Percentiles rank a stretch among this genome's conserved stretches.
Evolutionary conservation across 2,888 invertebrate genomes (phyloP).

Genomic region (Agrotis puta): DNA sequence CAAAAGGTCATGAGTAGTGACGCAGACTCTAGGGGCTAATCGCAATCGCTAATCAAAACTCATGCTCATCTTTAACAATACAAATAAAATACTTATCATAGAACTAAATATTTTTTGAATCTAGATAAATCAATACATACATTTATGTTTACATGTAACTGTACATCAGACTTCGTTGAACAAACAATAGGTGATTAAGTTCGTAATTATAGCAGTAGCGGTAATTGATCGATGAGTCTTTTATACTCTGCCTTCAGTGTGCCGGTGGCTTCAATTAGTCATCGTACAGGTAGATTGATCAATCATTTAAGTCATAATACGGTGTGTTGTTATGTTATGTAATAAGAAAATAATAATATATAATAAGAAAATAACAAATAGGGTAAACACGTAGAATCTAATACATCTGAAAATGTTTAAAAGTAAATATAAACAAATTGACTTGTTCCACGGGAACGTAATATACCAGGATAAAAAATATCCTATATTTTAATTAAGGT

Average conservation of each 20-base stretch:
- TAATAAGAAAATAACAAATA: background rate
- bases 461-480: too few species aligned
- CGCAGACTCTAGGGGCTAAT: too few species aligned
- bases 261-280: slow-evolving; percentile 19
- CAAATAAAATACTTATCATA: background rate
- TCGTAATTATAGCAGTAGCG: slow-evolving; percentile 41
- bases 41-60: too few species aligned
- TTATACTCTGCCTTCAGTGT: slow-evolving; percentile 9
- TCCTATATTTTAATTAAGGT: too few species aligned
- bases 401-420: background rate
- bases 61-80: background rate
- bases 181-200: slow-evolving; percentile 56
- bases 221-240: slow-evolving; percentile 47
- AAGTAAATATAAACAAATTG: too few species aligned
- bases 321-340: background rate
- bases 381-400: too few species aligned
- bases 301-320: background rate
- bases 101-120: background rate
- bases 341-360: too few species aligned
- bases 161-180: slow-evolving; percentile 27
- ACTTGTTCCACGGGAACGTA: too few species aligned
- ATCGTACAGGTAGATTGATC: background rate
- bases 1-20: too few species aligned
- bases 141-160: slow-evolving; percentile 7
- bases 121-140: background rate